Evolutionary conservation across 2,797 vertebrate genomes (phyloP), one percentile per base, ranked within the genome.

Genomic region (Bradypus variegatus): DNA sequence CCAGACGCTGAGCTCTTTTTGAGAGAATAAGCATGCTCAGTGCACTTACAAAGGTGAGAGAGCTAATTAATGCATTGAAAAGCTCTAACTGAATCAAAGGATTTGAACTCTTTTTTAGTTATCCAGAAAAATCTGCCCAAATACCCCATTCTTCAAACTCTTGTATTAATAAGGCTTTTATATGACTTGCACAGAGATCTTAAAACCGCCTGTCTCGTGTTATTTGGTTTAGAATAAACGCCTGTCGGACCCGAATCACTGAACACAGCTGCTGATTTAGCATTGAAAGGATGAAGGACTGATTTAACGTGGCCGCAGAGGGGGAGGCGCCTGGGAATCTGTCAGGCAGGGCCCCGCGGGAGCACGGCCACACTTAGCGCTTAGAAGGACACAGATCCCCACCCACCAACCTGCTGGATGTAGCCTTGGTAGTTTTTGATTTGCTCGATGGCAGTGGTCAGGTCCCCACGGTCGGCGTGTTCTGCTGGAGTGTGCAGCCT

Each of bases 401-500:
- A 25, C 25, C 65, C 36, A 82, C 96, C 38, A 73, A 99, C 98
- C 98, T 98, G 97, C 9, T 96, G 94, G 62, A 98, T 95, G 55
- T 98, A 98, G 62, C 77, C 95, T 90, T 96, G 97, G 93, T 98
- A 98, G 7, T 67, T 96, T 18, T 95, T 95, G 79, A 99, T 91
- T 5, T 97, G 97, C 90, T 89, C 88, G 69, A 98, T 97, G 76
- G 98, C 98, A 31, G 97, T 90, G 29, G 96, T 95, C 91, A 98
- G 82, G 86, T 98, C 96, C 86, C 95, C 94, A 65, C 96, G 97
- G 95, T 98, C 98, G 0, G 95, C 94, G 14, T 99, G 98, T 45
- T 95, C 95, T 0, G 97, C 84, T 62, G 96, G 96, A 14, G 98
- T 98, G 94, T 98, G 97, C n/a, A 97, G 94, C 36, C 94, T 96